Conservation (phyloP, 2,797 vertebrate genomes). For the Sternotherus odoratus region DNA sequence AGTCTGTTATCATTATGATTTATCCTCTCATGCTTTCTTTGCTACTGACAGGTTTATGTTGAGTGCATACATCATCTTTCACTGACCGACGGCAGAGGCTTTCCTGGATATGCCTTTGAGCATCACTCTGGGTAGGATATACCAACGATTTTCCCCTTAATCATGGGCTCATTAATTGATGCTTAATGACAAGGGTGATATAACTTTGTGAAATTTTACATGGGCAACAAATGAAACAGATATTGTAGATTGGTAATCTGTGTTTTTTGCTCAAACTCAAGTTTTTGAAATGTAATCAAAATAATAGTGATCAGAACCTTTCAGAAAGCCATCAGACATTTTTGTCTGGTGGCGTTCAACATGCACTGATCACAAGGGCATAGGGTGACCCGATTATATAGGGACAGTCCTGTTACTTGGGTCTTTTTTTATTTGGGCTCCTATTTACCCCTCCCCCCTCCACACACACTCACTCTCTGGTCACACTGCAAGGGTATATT, state of each 20-base stretch:
- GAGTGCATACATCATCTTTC: not conserved
- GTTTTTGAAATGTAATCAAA: too few relatives aligned
- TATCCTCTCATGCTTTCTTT: conserved; percentile 24
- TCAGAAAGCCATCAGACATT: not conserved
- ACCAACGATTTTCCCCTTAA: conserved; percentile 7
- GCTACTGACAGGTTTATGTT: conserved; percentile 23
- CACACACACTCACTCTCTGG: too few relatives aligned
- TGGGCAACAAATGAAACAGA: not conserved
- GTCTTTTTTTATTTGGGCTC: too few relatives aligned
- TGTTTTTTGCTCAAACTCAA: not conserved
- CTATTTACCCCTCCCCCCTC: too few relatives aligned
- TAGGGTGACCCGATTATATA: too few relatives aligned
- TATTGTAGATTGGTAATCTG: not conserved
- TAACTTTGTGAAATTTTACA: not conserved
- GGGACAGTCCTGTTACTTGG: too few relatives aligned
- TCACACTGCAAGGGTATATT: not conserved
- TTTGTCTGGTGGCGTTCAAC: not conserved
- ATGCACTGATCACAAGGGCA: not conserved
- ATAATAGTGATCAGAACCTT: not conserved
- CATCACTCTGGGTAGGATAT: not conserved
- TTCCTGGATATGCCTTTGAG: not conserved
- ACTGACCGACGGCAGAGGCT: not conserved
- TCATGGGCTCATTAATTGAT: conserved; percentile 26
- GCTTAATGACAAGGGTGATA: conserved; percentile 12
- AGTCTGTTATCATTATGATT: conserved; percentile 7